phyloP scores from a whole-genome alignment of 2,888 invertebrate species.

The Pandemis cinnamomeana region DNA sequence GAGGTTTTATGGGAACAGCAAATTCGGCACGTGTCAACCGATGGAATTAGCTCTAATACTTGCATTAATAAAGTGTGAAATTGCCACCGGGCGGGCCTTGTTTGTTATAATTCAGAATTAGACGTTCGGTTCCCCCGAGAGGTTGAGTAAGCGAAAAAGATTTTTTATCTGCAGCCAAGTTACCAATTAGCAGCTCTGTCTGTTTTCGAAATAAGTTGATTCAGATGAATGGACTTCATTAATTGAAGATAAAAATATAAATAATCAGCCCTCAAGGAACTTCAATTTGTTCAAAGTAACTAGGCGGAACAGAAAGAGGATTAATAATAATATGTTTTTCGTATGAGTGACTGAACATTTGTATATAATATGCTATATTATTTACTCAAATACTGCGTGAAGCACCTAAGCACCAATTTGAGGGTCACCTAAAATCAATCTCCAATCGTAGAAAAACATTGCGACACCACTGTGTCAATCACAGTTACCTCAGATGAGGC shows the following conservation, averaged over 20 bases:
- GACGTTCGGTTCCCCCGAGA: slow-evolving; percentile 58
- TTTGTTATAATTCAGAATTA: slow-evolving; percentile 82
- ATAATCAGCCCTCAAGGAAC: not conserved
- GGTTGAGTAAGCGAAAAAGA: slow-evolving; percentile 37
- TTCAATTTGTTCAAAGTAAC: not conserved
- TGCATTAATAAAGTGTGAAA: slow-evolving; percentile 85
- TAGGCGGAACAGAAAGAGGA: not conserved
- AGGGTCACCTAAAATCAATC: slow-evolving; percentile 16
- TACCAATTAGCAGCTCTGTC: slow-evolving; percentile 28
- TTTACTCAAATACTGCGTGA: not conserved
- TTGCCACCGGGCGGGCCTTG: slow-evolving; percentile 74
- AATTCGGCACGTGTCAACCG: slow-evolving; percentile 82
- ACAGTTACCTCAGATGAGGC: slow-evolving; percentile 38
- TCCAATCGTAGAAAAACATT: slow-evolving; percentile 13
- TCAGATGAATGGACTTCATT: not conserved
- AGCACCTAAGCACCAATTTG: not conserved
- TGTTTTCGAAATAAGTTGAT: not conserved
- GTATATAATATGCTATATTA: not conserved
- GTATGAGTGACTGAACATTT: not conserved
- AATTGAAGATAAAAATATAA: not conserved
- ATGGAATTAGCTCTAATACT: slow-evolving; percentile 83
- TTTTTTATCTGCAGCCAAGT: slow-evolving; percentile 29
- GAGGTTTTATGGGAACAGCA: slow-evolving; percentile 79
- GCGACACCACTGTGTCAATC: slow-evolving; percentile 27
- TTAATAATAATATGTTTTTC: too few species aligned